Evolutionary conservation across 2,113 vertebrate genomes (phyloP), one percentile per base, ranked within the genome.

Genomic region (Fulmarus glacialis): DNA sequence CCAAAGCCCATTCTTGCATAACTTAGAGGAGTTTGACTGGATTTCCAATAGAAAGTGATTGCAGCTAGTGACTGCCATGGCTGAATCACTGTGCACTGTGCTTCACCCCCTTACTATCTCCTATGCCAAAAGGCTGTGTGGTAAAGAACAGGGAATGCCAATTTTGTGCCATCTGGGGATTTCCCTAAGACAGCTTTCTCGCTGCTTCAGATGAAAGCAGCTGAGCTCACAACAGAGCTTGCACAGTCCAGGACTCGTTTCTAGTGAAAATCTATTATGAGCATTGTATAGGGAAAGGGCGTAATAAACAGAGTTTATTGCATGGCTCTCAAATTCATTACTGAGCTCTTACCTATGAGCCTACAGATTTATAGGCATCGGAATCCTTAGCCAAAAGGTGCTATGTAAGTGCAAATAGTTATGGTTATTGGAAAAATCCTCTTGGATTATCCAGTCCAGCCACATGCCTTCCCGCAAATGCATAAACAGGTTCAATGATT

Each of bases 381-480:
- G 34, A 59, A 56, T 87, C 42, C 1, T 2, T 47, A 87, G 85
- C 81, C 70, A 94, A 78, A 90, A 92, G 87, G 95, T 87, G n/a
- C 67, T 59, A 8, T 73, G 82, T 82, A 87, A 97, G 82, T 96
- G 68, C 87, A 96, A 36, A 80, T 62, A 60, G 78, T 91, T 91
- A 72, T 66, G 56, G 87, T 17, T 90, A 53, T 80, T 94, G 94
- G 91, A 95, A 94, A 86, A 85, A 55, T 77, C 68, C 90, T 90
- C 80, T 47, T 40, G 93, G 81, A 30, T 93, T 64, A 86, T 82
- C 85, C 85, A 90, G 77, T 66, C 66, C 59, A 83, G 73, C 68
- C 90, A 50, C 66, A 74, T 12, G 70, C 50, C 80, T 96, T 97
- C 95, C 96, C 63, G 86, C 36, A 95, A 96, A 79, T 66, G 71